Percentiles rank a stretch among this genome's conserved stretches.
Conservation (phyloP, 2,797 vertebrate genomes). For the Sitta carolinensis region DNA sequence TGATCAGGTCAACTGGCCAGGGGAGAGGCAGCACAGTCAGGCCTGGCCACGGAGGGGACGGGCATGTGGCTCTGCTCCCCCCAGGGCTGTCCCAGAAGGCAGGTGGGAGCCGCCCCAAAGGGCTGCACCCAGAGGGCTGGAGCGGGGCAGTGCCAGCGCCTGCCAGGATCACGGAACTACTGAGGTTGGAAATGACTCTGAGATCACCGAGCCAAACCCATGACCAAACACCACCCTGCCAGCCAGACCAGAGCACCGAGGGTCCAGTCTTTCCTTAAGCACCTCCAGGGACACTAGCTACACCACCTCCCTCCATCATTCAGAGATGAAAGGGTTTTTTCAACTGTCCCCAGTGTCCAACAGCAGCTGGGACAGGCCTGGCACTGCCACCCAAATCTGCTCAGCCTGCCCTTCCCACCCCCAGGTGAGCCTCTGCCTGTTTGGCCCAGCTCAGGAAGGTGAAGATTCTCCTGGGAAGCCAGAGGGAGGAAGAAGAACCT, state of each 20-base stretch:
- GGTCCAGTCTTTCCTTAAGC: neutral
- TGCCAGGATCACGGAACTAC: neutral
- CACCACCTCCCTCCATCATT: neutral
- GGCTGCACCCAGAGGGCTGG: rapidly evolving
- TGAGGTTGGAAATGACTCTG: neutral
- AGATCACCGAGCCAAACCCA: neutral
- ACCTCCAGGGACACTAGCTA: neutral
- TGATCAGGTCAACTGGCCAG: constrained; percentile 76
- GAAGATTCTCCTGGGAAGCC: neutral
- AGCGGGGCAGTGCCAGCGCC: rapidly evolving
- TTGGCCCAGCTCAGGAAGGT: neutral
- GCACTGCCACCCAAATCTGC: neutral
- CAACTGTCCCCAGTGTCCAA: rapidly evolving
- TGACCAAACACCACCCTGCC: neutral
- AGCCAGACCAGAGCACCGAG: neutral
- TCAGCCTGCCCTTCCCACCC: neutral
- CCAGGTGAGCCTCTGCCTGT: rapidly evolving
- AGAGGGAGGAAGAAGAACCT: neutral
- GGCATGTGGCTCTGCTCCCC: neutral
- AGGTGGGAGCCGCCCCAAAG: neutral
- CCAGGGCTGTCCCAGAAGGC: rapidly evolving
- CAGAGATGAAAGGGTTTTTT: neutral
- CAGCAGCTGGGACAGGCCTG: neutral
- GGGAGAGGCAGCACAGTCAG: neutral
- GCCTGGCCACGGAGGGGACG: neutral